Percentiles rank a stretch among this genome's conserved stretches.
Evolutionary conservation across 2,888 invertebrate genomes (phyloP).

Genomic region (Drosophila mettleri): DNA sequence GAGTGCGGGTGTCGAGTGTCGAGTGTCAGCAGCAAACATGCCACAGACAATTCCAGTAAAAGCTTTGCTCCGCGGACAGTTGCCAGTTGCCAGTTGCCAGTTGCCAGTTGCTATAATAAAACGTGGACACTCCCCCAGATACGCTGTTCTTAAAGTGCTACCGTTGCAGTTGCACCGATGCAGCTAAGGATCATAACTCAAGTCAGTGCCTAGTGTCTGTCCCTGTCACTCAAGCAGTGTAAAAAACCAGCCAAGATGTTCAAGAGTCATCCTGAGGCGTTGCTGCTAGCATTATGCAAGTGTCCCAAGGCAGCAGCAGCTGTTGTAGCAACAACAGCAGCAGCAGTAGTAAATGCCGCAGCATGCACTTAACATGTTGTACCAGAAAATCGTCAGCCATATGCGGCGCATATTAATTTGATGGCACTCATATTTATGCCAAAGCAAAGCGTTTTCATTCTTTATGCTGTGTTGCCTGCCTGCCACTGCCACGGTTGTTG

Average conservation of each 20-base stretch:
- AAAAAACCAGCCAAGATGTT: conserved; percentile 69
- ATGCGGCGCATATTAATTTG: conserved; percentile 81
- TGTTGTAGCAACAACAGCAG: conserved; percentile 5
- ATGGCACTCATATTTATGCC: conserved; percentile 82
- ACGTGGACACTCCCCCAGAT: conserved; percentile 34
- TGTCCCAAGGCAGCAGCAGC: conserved; percentile 40
- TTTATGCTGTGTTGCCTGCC: conserved; percentile 26
- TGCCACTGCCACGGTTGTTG: conserved; percentile 20
- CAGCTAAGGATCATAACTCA: conserved; percentile 79
- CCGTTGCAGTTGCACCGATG: conserved; percentile 63
- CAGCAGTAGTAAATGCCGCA: conserved; percentile 51
- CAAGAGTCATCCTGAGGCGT: conserved; percentile 52
- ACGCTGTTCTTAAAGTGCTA: conserved; percentile 44
- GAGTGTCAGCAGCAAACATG: conserved; percentile 51
- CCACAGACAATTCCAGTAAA: conserved; percentile 76
- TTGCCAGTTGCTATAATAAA: conserved; percentile 52
- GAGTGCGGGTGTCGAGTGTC: conserved; percentile 18
- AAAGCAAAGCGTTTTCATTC: conserved; percentile 71
- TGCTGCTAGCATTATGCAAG: conserved; percentile 67
- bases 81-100: conserved; percentile 45
- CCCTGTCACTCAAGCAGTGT: conserved; percentile 72
- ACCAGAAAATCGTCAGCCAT: conserved; percentile 82
- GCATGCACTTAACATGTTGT: conserved; percentile 81
- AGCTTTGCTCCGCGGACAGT: conserved; percentile 65
- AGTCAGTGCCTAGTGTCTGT: conserved; percentile 49